Conservation (phyloP, 2,113 vertebrate genomes). For the Xenus cinereus region DNA sequence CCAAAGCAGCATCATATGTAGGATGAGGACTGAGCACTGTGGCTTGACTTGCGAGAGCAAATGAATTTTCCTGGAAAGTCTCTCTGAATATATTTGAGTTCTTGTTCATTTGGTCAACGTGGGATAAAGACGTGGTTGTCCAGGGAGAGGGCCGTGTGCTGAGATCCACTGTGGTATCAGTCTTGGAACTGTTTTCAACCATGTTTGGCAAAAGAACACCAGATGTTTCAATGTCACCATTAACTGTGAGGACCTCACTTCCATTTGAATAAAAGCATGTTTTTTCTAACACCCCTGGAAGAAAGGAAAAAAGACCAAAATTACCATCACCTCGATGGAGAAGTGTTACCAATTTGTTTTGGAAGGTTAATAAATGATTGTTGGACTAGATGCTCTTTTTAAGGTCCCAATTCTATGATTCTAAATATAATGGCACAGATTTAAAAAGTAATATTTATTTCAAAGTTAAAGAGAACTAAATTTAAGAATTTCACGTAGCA, state of each 20-base stretch:
- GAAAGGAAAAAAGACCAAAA: neutral
- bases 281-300: slow-evolving; percentile 79
- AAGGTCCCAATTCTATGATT: neutral
- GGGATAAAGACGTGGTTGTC: slow-evolving; percentile 14
- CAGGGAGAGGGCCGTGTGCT: neutral
- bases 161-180: neutral
- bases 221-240: slow-evolving; percentile 39
- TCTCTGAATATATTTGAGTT: slow-evolving; percentile 46
- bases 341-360: neutral
- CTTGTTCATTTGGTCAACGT: slow-evolving; percentile 38
- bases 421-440: neutral
- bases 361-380: neutral
- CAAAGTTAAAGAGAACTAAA: neutral
- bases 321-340: neutral
- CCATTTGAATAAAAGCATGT: slow-evolving; percentile 74
- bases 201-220: slow-evolving; percentile 20
- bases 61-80: neutral
- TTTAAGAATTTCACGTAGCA: neutral
- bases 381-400: neutral
- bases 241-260: slow-evolving; percentile 63
- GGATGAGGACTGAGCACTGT: neutral
- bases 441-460: neutral
- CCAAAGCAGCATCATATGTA: neutral
- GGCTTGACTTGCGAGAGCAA: neutral
- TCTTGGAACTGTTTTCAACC: slow-evolving; percentile 34